phyloP scores from a whole-genome alignment of 2,888 invertebrate species.

The Conchocele bisecta region DNA sequence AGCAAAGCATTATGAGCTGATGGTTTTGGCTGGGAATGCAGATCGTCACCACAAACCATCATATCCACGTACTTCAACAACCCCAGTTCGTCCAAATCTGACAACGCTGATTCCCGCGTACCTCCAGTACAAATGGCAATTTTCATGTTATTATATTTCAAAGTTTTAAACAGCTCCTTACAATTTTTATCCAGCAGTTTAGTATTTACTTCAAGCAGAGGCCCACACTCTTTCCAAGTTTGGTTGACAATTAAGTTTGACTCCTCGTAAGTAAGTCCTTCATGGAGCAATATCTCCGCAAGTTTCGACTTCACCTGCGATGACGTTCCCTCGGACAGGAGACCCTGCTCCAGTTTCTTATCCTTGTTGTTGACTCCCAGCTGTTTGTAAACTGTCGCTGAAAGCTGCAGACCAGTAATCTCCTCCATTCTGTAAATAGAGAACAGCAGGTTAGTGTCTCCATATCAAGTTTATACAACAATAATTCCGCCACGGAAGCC shows the following conservation, averaged over 20 bases:
- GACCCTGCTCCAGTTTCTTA: slow-evolving; percentile 68
- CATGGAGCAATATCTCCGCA: slow-evolving; percentile 76
- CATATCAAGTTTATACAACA: neutral
- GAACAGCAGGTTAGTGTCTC: slow-evolving; percentile 31
- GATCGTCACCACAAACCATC: slow-evolving; percentile 84
- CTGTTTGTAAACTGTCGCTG: slow-evolving; percentile 76
- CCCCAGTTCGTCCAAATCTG: slow-evolving; percentile 68
- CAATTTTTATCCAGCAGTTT: slow-evolving; percentile 63
- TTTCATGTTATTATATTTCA: slow-evolving; percentile 81
- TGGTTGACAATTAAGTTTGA: slow-evolving; percentile 71
- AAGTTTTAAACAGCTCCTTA: slow-evolving; percentile 72
- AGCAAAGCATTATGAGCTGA: slow-evolving; percentile 80
- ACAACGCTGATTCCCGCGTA: slow-evolving; percentile 68
- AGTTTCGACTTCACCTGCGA: slow-evolving; percentile 79
- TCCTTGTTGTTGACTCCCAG: slow-evolving; percentile 81
- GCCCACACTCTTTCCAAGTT: slow-evolving; percentile 62
- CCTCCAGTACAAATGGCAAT: slow-evolving; percentile 84
- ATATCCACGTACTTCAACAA: slow-evolving; percentile 80
- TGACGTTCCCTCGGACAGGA: slow-evolving; percentile 82
- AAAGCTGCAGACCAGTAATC: slow-evolving; percentile 78
- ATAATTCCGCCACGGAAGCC: too few relatives aligned
- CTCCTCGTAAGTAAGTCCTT: slow-evolving; percentile 76
- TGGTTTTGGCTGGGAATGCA: slow-evolving; percentile 81
- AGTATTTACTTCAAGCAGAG: slow-evolving; percentile 47
- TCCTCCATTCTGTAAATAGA: slow-evolving; percentile 82